Base-by-base conservation (phyloP, 2,888 invertebrate species). In the Prosopocoilus inquinatus region DNA sequence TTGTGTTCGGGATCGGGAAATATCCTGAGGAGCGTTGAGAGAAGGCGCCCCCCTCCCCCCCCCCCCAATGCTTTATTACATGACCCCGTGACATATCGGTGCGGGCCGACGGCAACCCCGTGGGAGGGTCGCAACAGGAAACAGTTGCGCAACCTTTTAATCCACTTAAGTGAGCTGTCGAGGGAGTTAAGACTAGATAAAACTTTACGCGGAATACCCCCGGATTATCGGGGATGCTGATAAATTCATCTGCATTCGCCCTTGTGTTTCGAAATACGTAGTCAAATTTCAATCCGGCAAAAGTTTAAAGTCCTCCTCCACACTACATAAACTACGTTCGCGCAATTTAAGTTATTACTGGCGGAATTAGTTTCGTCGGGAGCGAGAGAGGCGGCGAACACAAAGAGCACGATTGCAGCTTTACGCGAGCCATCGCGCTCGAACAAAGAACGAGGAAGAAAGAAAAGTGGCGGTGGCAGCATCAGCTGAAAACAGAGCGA, bases 321-420 rank as follows among this genome's bases (percentile, higher is more conserved):
- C 47, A 56, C 56, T 50, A 47, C 46, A 46, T 35, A 41, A 51
- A 60, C 43, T 50, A 53, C 53, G 60, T 58, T 61, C 55, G 58
- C 60, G 57, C 68, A 68, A 67, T 69, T 68, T 66, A 67, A 66
- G 67, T 65, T 68, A 66, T 67, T 68, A 68, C 64, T 64, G 64
- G 60, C 60, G 59, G 68, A 71, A 71, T 71, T 69, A 72, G 68
- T 71, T 71, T 69, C 66, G 70, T 68, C 66, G 67, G 69, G 69
- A 63, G 62, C 62, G 52, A 61, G 63, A 67, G 54, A 58, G 48
- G 47, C 50, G 41, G 49, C 47, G 46, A 38, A 55, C 55, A 62
- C 58, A 58, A 71, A 71, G 66, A 60, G 61, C 61, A 60, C 67
- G 64, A 69, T 70, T 66, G 59, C 61, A 64, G 65, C 65, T 69